Evolutionary conservation across 1,140 invertebrate species (phyloP).

Genomic region (Bombus waltoni): DNA sequence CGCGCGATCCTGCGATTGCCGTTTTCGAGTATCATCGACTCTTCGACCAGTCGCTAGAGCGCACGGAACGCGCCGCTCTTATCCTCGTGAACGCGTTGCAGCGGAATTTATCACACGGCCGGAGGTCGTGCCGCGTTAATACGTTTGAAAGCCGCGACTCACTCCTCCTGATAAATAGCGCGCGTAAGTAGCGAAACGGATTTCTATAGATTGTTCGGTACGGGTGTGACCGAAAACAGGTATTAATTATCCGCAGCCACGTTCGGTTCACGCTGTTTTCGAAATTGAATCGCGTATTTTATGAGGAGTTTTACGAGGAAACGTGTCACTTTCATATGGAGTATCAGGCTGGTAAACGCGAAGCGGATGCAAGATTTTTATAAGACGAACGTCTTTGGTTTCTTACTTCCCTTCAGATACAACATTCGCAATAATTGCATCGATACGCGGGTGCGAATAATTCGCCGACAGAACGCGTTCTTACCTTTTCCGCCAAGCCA

Average conservation of each 20-base stretch:
- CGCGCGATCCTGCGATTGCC: slow-evolving; percentile 61
- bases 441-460: no score
- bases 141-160: not conserved
- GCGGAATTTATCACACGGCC: slow-evolving; percentile 19
- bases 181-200: not conserved
- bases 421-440: no score
- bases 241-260: not conserved
- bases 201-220: not conserved
- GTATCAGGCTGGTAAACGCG: no score
- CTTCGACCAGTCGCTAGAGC: not conserved
- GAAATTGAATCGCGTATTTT: not conserved
- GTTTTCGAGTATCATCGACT: slow-evolving; percentile 20
- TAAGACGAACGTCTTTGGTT: no score
- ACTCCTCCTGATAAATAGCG: not conserved
- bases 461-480: no score
- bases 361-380: no score
- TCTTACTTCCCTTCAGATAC: no score
- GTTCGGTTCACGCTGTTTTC: not conserved
- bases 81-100: not conserved
- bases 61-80: not conserved
- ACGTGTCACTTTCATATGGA: not conserved
- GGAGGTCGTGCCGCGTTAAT: slow-evolving; percentile 5
- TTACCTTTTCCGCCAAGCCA: no score
- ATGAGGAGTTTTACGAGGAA: not conserved
- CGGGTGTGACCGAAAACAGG: not conserved